phyloP scores from a whole-genome alignment of 2,797 vertebrate species.

The Hyperoplus lanceolatus region DNA sequence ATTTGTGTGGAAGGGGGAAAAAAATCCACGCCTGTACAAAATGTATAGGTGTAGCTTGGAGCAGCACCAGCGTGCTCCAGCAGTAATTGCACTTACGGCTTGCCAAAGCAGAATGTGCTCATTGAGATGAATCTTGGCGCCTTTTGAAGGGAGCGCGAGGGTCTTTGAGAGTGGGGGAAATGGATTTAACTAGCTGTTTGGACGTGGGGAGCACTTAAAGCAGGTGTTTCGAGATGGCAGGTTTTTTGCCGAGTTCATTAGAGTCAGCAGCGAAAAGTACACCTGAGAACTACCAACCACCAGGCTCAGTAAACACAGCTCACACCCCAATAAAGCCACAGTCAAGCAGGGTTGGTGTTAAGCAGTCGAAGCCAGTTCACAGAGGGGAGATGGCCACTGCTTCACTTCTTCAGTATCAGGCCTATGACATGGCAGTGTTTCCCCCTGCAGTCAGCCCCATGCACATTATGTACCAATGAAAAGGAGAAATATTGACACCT shows the following conservation, averaged over 20 bases:
- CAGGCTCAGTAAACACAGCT: slow-evolving; percentile 71
- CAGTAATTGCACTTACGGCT: slow-evolving; percentile 77
- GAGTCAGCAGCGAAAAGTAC: slow-evolving; percentile 69
- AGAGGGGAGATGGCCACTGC: slow-evolving; percentile 32
- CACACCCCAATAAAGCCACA: slow-evolving; percentile 71
- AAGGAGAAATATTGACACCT: too few relatives aligned
- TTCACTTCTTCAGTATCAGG: slow-evolving; percentile 82
- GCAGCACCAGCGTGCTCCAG: slow-evolving; percentile 71
- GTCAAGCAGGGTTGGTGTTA: slow-evolving; percentile 59
- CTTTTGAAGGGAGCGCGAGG: slow-evolving; percentile 79
- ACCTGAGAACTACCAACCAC: slow-evolving; percentile 69
- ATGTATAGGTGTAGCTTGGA: slow-evolving; percentile 76
- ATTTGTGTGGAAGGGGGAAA: slow-evolving; percentile 59
- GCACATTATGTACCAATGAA: too few relatives aligned
- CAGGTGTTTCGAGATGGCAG: slow-evolving; percentile 70
- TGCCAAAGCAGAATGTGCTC: slow-evolving; percentile 84
- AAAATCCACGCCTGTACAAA: slow-evolving; percentile 71
- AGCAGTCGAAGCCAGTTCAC: slow-evolving; percentile 56
- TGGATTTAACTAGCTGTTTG: slow-evolving; percentile 80
- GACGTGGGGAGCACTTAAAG: slow-evolving; percentile 75
- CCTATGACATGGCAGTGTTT: slow-evolving; percentile 75
- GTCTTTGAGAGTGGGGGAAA: slow-evolving; percentile 76
- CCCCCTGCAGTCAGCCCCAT: too few relatives aligned
- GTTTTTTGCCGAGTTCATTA: slow-evolving; percentile 81
- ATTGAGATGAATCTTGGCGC: slow-evolving; percentile 83